A percentile compares a stretch with the other conserved stretches of the same genome.
Conservation (phyloP, 2,797 vertebrate species). For the Xiphophorus birchmanni region DNA sequence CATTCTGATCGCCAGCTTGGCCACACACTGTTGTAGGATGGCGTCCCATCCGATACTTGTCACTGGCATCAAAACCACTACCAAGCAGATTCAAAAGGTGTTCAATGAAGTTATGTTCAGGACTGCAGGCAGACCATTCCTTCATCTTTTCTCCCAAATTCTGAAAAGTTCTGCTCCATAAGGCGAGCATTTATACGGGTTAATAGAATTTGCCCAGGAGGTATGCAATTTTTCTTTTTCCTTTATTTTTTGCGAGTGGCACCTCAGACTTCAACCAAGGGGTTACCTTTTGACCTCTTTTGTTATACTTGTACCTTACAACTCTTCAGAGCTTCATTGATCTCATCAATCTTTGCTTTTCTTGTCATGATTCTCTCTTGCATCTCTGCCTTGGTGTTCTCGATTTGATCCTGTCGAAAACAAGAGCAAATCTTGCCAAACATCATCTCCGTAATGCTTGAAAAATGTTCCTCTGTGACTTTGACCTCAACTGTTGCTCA, state of each 20-base stretch:
- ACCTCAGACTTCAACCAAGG: background rate
- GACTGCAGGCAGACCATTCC: background rate
- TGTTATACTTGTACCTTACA: conserved; percentile 39
- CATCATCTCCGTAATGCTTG: background rate
- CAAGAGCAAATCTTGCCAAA: background rate
- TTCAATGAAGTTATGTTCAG: background rate
- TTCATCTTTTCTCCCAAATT: background rate
- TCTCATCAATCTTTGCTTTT: conserved; percentile 33
- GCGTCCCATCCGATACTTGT: background rate
- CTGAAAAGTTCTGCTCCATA: background rate
- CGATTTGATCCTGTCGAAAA: conserved; percentile 48
- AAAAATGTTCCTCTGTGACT: background rate
- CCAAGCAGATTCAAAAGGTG: background rate
- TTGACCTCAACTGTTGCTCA: background rate
- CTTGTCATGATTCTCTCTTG: conserved; percentile 35
- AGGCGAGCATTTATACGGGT: background rate
- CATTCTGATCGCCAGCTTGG: background rate
- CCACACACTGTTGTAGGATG: background rate
- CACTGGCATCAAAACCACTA: background rate
- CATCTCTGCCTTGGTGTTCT: conserved; percentile 24
- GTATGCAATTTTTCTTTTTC: background rate
- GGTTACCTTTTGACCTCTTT: background rate
- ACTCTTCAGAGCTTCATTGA: conserved; percentile 1
- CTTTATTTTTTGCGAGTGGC: background rate
- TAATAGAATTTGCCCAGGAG: background rate